Base-by-base conservation (phyloP, 2,797 vertebrate genomes). In the Neosilurus mollespiculum region DNA sequence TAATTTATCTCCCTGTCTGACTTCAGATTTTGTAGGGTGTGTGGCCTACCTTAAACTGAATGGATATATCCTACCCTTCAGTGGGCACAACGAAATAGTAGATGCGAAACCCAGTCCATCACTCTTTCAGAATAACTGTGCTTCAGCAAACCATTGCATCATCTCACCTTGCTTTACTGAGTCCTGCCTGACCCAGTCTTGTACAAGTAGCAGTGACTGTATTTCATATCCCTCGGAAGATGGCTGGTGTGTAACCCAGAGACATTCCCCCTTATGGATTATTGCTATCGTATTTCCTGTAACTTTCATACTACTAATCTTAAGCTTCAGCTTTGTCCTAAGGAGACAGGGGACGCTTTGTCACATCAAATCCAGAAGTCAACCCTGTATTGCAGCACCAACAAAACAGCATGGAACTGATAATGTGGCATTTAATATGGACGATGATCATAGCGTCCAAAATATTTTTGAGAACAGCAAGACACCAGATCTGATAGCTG, bases 11-110 rank as follows among this genome's bases (percentile, higher is more conserved):
- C n/a, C 11, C 30, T 77, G 11, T 43, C 34, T 15, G 9, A 7
- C 86, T n/a, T 56, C 90, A 95, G 95, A 93, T 10, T 93, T 95
- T 85, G 87, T 59, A 64, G 95, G 95, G n/a, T 95, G 95, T 86
- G 90, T 95, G 86, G 92, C 92, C 82, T 91, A 93, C 81, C 87
- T 95, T 53, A 93, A 82, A 65, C 86, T 93, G 49, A 91, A 82
- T 0, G 89, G 91, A 53, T 85, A 92, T 84, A 79, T 86, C 61
- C 88, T 95, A 67, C 91, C 93, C 7, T 81, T 93, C 89, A 90
- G 82, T 0, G 92, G 93, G 82, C 89, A 79, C 79, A 93, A 89
- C 85, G 71, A 88, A 54, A 91, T 90, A 80, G 90, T 92, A 37
- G 90, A 93, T 59, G 86, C 90, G 18, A 89, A 72, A 86, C 92